Percentiles rank a stretch among this genome's conserved stretches.
phyloP scores from a whole-genome alignment of 2,113 vertebrate genomes.

The Dasyornis broadbenti region DNA sequence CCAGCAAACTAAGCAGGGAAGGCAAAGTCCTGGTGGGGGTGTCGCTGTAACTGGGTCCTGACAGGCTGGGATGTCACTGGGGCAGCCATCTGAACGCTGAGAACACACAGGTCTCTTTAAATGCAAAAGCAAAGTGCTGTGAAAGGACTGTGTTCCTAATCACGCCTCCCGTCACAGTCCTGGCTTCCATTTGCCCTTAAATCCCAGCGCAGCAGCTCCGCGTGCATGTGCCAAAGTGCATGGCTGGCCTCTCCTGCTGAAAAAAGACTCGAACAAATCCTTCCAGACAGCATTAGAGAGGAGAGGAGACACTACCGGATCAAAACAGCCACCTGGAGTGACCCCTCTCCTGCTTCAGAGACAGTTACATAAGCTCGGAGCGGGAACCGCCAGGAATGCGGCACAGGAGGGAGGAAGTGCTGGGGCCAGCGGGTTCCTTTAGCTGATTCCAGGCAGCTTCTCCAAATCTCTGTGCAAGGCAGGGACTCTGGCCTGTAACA shows the following conservation, averaged over 20 bases:
- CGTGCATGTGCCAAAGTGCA: not conserved
- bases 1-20: not conserved
- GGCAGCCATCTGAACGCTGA: not conserved
- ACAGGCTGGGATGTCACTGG: not conserved
- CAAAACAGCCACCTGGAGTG: conserved; percentile 52
- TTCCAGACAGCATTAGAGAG: conserved; percentile 48
- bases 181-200: not conserved
- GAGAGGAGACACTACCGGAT: conserved; percentile 23
- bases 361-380: not conserved
- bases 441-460: not conserved
- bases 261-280: conserved; percentile 43
- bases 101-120: conserved; percentile 3
- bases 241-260: not conserved
- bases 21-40: not conserved
- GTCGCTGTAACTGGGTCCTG: not conserved
- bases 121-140: not conserved
- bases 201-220: not conserved
- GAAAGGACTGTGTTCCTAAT: not conserved
- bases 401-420: not conserved
- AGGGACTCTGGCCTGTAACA: not conserved
- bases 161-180: not conserved
- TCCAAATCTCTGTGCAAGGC: fast-evolving
- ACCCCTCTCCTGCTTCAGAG: conserved; percentile 16
- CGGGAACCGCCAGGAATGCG: not conserved
- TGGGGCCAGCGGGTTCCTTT: not conserved